Percentiles rank a stretch among this genome's conserved stretches.
These are phyloP conservation scores for Fistularia tabacaria DNA, from an alignment of 2,797 vertebrate species.

Conservation along the genomic window DNA sequence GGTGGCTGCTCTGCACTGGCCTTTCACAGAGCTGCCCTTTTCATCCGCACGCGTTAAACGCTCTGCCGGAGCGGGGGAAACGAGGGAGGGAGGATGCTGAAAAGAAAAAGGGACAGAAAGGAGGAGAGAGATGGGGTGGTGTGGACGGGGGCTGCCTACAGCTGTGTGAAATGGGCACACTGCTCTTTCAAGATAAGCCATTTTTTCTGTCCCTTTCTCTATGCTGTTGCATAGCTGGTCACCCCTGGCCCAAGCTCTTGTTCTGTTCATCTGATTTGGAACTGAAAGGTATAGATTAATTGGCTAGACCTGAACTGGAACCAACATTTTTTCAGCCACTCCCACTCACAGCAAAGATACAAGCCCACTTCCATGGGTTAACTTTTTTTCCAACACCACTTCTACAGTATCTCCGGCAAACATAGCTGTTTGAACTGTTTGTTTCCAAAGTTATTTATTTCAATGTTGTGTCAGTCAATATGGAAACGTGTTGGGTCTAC, in stretches of 20 bases:
- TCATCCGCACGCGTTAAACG: slow-evolving; percentile 77
- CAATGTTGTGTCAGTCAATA: slow-evolving; percentile 29
- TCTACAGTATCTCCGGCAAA: slow-evolving; percentile 5
- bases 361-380: slow-evolving; percentile 12
- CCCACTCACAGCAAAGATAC: slow-evolving; percentile 23
- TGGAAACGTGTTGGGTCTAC: slow-evolving; percentile 27
- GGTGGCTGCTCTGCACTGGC: slow-evolving; percentile 72
- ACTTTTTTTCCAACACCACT: slow-evolving; percentile 7
- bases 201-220: slow-evolving; percentile 52
- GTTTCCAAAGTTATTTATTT: slow-evolving; percentile 24
- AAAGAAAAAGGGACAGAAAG: slow-evolving; percentile 49
- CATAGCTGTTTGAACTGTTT: slow-evolving; percentile 28
- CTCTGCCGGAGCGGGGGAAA: slow-evolving; percentile 62
- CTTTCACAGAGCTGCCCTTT: slow-evolving; percentile 82
- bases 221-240: slow-evolving; percentile 51
- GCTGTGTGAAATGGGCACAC: slow-evolving; percentile 76
- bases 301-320: slow-evolving; percentile 57
- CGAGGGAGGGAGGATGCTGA: slow-evolving; percentile 50
- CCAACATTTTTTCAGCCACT: slow-evolving; percentile 57
- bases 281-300: slow-evolving; percentile 60
- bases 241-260: slow-evolving; percentile 66
- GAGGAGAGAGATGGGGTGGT: slow-evolving; percentile 48
- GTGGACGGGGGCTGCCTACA: slow-evolving; percentile 59
- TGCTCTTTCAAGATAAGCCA: slow-evolving; percentile 78
- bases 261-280: slow-evolving; percentile 64